phyloP scores from a whole-genome alignment of 2,113 vertebrate species.

The Sinocyclocheilus rhinocerous region DNA sequence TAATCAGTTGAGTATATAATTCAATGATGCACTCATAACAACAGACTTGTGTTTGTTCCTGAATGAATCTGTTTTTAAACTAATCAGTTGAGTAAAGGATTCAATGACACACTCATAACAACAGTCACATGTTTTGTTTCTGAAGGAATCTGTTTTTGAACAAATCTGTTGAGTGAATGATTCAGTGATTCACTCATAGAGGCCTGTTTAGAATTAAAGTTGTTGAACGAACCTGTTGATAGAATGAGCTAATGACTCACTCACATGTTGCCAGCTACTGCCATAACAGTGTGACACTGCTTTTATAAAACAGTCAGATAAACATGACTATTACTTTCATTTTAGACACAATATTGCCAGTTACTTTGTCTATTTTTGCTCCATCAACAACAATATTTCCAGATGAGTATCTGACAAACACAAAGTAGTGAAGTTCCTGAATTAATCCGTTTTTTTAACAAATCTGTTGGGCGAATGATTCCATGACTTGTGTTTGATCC shows the following conservation, averaged over 20 bases:
- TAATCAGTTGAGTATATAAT: neutral
- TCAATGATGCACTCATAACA: neutral
- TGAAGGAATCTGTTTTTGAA: neutral
- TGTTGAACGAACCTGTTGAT: neutral
- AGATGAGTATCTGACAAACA: too few species aligned
- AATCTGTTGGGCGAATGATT: too few species aligned
- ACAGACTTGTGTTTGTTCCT: neutral
- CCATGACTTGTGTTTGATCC: too few species aligned
- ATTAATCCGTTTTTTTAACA: too few species aligned
- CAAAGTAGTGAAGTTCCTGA: too few species aligned
- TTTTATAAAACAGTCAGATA: too few species aligned
- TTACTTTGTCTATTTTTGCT: too few species aligned
- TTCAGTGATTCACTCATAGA: neutral
- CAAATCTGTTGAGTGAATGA: neutral
- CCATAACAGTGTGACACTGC: neutral
- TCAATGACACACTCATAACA: neutral
- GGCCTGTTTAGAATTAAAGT: neutral
- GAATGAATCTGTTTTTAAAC: neutral
- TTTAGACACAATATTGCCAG: too few species aligned
- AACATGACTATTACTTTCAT: too few species aligned
- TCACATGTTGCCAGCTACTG: neutral
- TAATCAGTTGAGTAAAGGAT: neutral
- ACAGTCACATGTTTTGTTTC: neutral
- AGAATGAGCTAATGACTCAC: neutral
- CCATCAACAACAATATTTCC: too few species aligned